Conservation (phyloP, 1,140 invertebrate genomes). For the Drosophila ananassae region DNA sequence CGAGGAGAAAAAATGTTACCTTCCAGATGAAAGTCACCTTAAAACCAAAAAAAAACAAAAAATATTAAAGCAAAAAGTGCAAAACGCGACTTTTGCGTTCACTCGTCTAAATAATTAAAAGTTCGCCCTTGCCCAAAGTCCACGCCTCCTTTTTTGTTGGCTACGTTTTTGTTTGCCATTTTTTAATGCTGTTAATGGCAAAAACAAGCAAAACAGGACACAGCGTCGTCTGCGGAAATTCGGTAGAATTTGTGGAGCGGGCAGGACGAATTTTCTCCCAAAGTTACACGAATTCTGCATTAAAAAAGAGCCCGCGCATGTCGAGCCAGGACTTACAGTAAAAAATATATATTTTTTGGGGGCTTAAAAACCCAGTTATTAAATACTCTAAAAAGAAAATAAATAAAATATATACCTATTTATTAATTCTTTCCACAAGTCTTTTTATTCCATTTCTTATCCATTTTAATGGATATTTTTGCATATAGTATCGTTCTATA, state of each 20-base stretch:
- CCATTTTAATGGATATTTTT: no score
- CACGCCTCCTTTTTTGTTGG: constrained; percentile 31
- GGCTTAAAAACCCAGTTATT: background rate
- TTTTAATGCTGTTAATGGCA: constrained; percentile 72
- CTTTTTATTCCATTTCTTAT: no score
- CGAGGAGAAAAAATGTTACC: constrained; percentile 33
- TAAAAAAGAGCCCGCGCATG: constrained; percentile 54
- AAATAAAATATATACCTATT: no score
- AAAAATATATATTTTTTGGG: constrained; percentile 4
- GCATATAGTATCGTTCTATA: no score
- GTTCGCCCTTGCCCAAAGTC: constrained; percentile 52
- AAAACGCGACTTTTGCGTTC: constrained; percentile 52
- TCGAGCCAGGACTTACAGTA: constrained; percentile 2
- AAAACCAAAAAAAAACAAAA: constrained; percentile 16
- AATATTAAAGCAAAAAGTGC: constrained; percentile 12
- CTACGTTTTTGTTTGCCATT: constrained; percentile 61
- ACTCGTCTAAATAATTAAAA: constrained; percentile 76
- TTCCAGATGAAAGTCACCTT: constrained; percentile 18
- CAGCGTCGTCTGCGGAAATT: constrained; percentile 19
- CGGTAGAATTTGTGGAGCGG: constrained; percentile 12
- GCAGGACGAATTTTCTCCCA: constrained; percentile 10
- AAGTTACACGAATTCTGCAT: constrained; percentile 69
- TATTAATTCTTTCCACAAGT: background rate
- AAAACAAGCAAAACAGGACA: constrained; percentile 58
- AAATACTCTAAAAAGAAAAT: background rate